A percentile compares a stretch with the other conserved stretches of the same genome.
Evolutionary conservation across 2,113 vertebrate species (phyloP).

Genomic region (Herpetotheres cachinnans): DNA sequence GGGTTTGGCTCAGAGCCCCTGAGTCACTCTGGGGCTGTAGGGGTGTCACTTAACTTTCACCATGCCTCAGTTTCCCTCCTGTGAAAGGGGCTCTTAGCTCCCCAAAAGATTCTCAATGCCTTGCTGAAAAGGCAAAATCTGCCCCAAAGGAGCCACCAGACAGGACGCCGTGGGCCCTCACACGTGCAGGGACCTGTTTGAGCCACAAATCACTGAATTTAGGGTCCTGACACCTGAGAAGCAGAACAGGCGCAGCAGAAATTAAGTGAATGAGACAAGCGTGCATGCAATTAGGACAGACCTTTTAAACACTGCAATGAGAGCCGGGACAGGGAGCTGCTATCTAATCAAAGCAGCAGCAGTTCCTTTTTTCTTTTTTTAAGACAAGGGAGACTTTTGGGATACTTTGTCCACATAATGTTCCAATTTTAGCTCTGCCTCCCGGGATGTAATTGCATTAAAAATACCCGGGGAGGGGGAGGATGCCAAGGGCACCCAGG

Average conservation of each 20-base stretch:
- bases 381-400: constrained; percentile 18
- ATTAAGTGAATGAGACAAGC: constrained; percentile 51
- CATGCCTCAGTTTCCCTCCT: not conserved
- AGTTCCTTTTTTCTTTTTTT: not conserved
- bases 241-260: not conserved
- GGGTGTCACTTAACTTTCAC: not conserved
- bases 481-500: constrained; percentile 19
- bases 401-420: constrained; percentile 54
- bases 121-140: not conserved
- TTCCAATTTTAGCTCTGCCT: constrained; percentile 62
- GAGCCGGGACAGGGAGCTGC: not conserved
- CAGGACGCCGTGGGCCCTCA: accelerated
- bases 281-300: not conserved
- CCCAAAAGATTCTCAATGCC: accelerated
- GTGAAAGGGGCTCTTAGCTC: not conserved
- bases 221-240: constrained; percentile 5
- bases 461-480: constrained; percentile 44
- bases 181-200: not conserved
- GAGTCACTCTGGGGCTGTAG: too few relatives aligned
- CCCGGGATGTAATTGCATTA: constrained; percentile 34
- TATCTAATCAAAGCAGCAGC: constrained; percentile 6
- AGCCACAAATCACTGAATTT: not conserved
- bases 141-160: accelerated
- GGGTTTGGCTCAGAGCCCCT: not conserved
- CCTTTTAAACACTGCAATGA: not conserved